Conservation (phyloP, 2,888 invertebrate species). For the Noctua pronuba region DNA sequence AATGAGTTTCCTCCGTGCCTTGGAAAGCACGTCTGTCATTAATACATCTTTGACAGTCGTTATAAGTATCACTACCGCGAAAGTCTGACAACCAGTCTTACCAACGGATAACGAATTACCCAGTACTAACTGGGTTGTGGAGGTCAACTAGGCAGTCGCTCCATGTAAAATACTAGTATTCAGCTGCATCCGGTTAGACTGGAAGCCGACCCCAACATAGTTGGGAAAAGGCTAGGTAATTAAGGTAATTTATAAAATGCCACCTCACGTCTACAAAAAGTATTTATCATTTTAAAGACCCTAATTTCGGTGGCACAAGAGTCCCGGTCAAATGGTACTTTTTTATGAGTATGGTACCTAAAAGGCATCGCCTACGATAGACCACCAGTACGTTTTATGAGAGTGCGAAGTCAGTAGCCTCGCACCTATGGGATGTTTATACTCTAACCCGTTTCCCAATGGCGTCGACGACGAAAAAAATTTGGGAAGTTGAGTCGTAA, state of each 20-base stretch:
- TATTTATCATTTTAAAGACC: constrained; percentile 8
- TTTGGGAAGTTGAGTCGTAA: background rate
- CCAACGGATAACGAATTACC: no score
- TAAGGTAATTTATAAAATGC: background rate
- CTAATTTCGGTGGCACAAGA: constrained; percentile 36
- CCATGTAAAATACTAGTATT: no score
- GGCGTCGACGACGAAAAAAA: constrained; percentile 38
- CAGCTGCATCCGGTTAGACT: no score
- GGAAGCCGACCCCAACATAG: no score
- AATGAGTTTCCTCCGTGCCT: no score
- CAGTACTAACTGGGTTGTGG: no score
- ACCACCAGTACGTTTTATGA: constrained; percentile 81
- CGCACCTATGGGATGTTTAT: constrained; percentile 71
- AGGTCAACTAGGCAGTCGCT: no score
- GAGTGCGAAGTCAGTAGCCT: constrained; percentile 79
- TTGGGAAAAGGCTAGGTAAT: no score
- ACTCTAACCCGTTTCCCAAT: constrained; percentile 50
- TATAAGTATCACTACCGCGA: no score
- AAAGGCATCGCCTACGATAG: constrained; percentile 57
- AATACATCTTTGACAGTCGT: no score
- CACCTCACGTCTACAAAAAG: background rate
- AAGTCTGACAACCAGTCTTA: no score
- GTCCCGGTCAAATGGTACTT: constrained; percentile 46
- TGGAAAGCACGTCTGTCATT: no score
- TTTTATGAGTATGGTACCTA: constrained; percentile 54